phyloP scores from a whole-genome alignment of 1,140 invertebrate species.

The Danaus plexippus region DNA sequence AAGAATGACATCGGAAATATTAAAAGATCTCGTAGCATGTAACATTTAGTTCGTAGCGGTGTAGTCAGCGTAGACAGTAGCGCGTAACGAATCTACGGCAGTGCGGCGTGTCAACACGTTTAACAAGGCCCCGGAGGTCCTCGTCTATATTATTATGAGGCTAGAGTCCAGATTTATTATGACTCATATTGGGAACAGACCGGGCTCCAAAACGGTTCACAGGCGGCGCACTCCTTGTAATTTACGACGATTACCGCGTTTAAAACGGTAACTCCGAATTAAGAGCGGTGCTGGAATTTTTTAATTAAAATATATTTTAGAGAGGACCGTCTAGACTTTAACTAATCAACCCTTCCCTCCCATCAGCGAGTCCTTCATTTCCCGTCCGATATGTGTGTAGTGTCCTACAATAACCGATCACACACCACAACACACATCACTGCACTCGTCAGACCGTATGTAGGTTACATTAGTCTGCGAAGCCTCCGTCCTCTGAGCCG shows the following conservation, averaged over 20 bases:
- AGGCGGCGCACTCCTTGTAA: conserved; percentile 18
- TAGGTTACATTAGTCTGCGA: conserved; percentile 14
- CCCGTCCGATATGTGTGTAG: too few species aligned
- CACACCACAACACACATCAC: too few species aligned
- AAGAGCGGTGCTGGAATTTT: too few species aligned
- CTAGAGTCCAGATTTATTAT: conserved; percentile 12
- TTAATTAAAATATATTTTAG: too few species aligned
- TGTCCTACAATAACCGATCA: too few species aligned
- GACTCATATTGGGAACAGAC: conserved; percentile 8
- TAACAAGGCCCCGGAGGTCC: neutral
- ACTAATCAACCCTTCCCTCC: too few species aligned
- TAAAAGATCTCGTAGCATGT: too few species aligned
- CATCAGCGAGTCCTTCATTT: too few species aligned
- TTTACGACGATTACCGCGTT: conserved; percentile 4
- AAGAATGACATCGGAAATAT: too few species aligned
- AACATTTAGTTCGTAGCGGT: conserved; percentile 1
- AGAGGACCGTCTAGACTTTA: too few species aligned
- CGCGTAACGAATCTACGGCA: too few species aligned
- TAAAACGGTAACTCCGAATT: too few species aligned
- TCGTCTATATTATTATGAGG: conserved; percentile 9
- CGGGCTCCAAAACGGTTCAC: conserved; percentile 23
- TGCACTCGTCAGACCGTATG: neutral
- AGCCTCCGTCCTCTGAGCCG: conserved; percentile 8
- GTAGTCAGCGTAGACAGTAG: conserved; percentile 1
- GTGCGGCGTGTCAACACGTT: neutral